Evolutionary conservation across 2,888 invertebrate species (phyloP).

Genomic region (Parapristionchus giblindavisi): DNA sequence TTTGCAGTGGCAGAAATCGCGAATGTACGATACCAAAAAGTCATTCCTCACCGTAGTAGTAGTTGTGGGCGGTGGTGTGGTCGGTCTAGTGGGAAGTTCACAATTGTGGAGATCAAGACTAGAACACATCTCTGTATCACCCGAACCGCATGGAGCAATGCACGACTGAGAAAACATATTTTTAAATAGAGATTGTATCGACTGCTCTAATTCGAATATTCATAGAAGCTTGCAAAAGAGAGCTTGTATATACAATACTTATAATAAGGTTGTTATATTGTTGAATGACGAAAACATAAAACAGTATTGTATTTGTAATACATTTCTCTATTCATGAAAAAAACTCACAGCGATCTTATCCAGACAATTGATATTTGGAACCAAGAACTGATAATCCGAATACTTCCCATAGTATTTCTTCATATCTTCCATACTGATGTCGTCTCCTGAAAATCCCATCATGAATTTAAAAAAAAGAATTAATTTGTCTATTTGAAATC

Average conservation of each 20-base stretch:
- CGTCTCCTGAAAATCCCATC: constrained; percentile 20
- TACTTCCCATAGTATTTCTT: constrained; percentile 1
- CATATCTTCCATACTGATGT: constrained; percentile 27
- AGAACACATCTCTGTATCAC: neutral
- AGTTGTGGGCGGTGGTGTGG: constrained; percentile 30
- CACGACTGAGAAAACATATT: no score
- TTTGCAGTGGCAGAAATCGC: neutral
- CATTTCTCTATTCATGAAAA: no score
- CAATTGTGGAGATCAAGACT: constrained; percentile 21
- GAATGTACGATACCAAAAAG: neutral
- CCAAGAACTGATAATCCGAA: constrained; percentile 28
- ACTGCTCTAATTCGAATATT: no score
- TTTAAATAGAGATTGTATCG: no score
- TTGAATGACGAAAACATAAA: neutral
- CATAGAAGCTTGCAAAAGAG: no score
- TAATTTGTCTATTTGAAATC: no score
- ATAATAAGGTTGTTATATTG: neutral
- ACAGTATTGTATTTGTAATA: no score
- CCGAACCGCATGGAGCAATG: constrained; percentile 40
- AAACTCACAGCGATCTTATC: constrained; percentile 37
- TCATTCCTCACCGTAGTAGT: constrained; percentile 34
- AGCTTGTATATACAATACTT: no score
- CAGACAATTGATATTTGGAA: constrained; percentile 44
- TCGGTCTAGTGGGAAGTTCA: constrained; percentile 32
- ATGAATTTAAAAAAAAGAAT: no score